A percentile compares a stretch with the other conserved stretches of the same genome.
Evolutionary conservation across 2,113 vertebrate species (phyloP).

Genomic region (Lophura nycthemera): DNA sequence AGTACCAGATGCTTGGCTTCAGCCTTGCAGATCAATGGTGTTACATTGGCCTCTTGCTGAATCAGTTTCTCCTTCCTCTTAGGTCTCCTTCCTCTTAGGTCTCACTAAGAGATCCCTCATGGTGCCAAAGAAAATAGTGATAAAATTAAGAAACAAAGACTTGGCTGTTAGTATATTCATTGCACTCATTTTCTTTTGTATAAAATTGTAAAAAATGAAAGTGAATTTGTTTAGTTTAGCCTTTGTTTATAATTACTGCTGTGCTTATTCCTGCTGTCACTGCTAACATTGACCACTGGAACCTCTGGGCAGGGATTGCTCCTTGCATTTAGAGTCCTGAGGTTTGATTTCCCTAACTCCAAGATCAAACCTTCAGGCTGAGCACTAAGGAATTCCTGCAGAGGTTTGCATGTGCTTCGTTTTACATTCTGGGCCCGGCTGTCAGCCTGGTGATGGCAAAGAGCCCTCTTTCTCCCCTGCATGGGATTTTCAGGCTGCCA

Average conservation of each 20-base stretch:
- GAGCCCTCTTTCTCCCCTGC: conserved; percentile 47
- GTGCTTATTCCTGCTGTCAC: neutral
- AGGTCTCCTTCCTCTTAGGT: conserved; percentile 16
- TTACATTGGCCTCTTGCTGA: conserved; percentile 18
- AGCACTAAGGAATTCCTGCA: conserved; percentile 29
- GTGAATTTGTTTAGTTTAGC: neutral
- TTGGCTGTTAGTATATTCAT: conserved; percentile 61
- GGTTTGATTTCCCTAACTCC: conserved; percentile 24
- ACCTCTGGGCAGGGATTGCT: neutral
- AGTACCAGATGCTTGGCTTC: neutral
- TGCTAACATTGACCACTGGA: neutral
- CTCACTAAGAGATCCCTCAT: neutral
- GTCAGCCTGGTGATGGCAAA: conserved; percentile 52
- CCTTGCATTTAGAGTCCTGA: neutral
- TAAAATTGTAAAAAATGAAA: conserved; percentile 10
- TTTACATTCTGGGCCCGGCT: conserved; percentile 52
- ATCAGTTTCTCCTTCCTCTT: conserved; percentile 45
- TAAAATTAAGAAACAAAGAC: conserved; percentile 60
- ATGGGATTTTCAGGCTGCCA: conserved; percentile 49
- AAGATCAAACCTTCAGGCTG: conserved; percentile 16
- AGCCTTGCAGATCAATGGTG: conserved; percentile 4
- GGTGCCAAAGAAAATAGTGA: conserved; percentile 74
- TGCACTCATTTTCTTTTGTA: neutral
- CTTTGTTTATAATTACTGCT: conserved; percentile 35
- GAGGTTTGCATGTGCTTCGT: conserved; percentile 46